These are phyloP conservation scores for Stigmatopora nigra DNA, from an alignment of 2,113 vertebrate genomes.

Conservation along the genomic window DNA sequence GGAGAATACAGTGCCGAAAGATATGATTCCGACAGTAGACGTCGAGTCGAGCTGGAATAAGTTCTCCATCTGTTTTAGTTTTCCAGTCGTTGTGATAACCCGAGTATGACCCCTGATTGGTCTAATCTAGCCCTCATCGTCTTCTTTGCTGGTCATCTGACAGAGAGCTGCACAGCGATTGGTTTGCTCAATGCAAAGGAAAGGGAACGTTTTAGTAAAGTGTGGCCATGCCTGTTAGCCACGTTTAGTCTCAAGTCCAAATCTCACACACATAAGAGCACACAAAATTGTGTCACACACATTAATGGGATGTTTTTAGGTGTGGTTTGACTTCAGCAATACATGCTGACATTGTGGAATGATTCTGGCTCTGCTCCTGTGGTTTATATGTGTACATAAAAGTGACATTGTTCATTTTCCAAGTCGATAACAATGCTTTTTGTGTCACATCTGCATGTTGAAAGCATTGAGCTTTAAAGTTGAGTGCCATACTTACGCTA, in stretches of 20 bases:
- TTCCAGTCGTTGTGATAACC: constrained; percentile 67
- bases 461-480: background rate
- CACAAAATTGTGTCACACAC: constrained; percentile 34
- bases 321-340: constrained; percentile 25
- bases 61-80: constrained; percentile 67
- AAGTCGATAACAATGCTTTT: background rate
- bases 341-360: constrained; percentile 25
- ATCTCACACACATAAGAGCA: constrained; percentile 48
- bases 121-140: constrained; percentile 66
- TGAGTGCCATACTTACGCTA: background rate
- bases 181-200: constrained; percentile 80
- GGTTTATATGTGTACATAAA: background rate
- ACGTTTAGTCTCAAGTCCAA: constrained; percentile 68
- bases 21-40: constrained; percentile 50
- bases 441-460: background rate
- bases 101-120: constrained; percentile 63
- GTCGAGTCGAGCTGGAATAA: constrained; percentile 41
- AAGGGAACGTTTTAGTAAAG: constrained; percentile 89
- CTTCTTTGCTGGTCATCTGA: constrained; percentile 54
- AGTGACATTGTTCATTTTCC: constrained; percentile 11
- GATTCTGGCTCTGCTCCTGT: background rate
- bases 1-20: constrained; percentile 46
- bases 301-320: constrained; percentile 48
- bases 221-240: constrained; percentile 78
- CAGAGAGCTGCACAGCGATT: constrained; percentile 68